These are phyloP conservation scores for Muricea muricata DNA, from an alignment of 92 coral and sea anemone genomes.

Conservation along the genomic window DNA sequence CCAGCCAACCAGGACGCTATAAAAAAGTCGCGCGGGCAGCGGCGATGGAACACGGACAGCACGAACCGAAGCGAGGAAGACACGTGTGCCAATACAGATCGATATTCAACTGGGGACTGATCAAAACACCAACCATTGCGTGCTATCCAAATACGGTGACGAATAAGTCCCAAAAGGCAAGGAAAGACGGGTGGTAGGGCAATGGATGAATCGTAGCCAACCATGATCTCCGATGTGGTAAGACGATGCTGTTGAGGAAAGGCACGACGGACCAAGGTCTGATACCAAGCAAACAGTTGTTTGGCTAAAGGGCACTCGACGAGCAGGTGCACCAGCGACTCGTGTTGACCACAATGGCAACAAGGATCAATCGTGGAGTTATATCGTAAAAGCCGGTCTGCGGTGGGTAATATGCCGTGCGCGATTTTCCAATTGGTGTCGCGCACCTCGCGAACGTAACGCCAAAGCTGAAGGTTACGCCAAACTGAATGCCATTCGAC, in stretches of 20 bases:
- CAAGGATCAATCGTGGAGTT: neutral
- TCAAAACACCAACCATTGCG: neutral
- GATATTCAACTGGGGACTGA: too few relatives aligned
- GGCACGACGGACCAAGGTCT: neutral
- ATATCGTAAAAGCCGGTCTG: slow-evolving; percentile 14
- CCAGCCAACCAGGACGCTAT: neutral
- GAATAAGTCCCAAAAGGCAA: neutral
- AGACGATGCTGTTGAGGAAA: neutral
- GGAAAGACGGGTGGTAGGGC: neutral
- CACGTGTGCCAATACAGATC: too few relatives aligned
- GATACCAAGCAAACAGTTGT: too few relatives aligned
- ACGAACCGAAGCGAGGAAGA: neutral
- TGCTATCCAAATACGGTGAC: neutral
- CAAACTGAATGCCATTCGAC: neutral
- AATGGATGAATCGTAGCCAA: neutral
- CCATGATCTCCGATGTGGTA: neutral
- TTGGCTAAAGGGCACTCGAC: neutral
- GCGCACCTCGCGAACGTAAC: neutral
- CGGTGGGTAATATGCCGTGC: slow-evolving; percentile 10
- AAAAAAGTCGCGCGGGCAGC: neutral
- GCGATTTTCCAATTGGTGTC: neutral
- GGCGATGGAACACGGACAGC: neutral
- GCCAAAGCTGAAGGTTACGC: neutral
- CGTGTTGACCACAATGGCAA: slow-evolving; percentile 14
- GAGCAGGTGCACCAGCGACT: neutral